Evolutionary conservation across 2,113 vertebrate genomes (phyloP).

Genomic region (Lethenteron camtschaticum): DNA sequence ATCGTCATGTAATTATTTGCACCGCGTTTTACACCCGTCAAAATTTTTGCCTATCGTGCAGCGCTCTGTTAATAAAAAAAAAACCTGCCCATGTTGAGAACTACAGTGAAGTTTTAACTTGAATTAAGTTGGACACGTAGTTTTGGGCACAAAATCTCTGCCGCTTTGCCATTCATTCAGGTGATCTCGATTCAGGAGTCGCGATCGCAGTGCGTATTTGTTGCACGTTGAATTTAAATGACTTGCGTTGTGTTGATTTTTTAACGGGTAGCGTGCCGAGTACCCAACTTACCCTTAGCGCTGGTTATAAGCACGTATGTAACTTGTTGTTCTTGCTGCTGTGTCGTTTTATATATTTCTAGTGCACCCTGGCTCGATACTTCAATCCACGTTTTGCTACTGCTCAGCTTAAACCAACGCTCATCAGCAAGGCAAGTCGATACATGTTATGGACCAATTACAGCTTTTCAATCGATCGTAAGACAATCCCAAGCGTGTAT

Average conservation of each 20-base stretch:
- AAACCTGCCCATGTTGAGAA: too few relatives aligned
- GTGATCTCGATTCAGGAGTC: too few relatives aligned
- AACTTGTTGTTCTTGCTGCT: not conserved
- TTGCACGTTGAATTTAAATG: not conserved
- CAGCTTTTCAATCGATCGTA: too few relatives aligned
- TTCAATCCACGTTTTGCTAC: constrained; percentile 98
- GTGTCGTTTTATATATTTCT: constrained; percentile 12
- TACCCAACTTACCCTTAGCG: not conserved
- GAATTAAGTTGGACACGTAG: too few relatives aligned
- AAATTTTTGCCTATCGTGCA: too few relatives aligned
- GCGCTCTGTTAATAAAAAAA: too few relatives aligned
- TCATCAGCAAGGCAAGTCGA: constrained; percentile 72
- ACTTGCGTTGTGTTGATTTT: not conserved
- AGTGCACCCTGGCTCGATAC: constrained; percentile 78
- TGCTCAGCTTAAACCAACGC: constrained; percentile 77
- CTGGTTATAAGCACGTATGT: not conserved
- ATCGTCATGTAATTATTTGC: too few relatives aligned
- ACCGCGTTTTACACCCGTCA: too few relatives aligned
- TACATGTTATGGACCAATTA: not conserved
- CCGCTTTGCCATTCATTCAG: too few relatives aligned
- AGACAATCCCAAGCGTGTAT: too few relatives aligned
- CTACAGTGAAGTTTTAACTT: too few relatives aligned
- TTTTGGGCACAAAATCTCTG: too few relatives aligned
- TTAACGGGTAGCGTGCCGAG: not conserved
- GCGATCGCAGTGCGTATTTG: not conserved